phyloP scores from a whole-genome alignment of 2,888 invertebrate genomes.

The Rhagonycha lutea region DNA sequence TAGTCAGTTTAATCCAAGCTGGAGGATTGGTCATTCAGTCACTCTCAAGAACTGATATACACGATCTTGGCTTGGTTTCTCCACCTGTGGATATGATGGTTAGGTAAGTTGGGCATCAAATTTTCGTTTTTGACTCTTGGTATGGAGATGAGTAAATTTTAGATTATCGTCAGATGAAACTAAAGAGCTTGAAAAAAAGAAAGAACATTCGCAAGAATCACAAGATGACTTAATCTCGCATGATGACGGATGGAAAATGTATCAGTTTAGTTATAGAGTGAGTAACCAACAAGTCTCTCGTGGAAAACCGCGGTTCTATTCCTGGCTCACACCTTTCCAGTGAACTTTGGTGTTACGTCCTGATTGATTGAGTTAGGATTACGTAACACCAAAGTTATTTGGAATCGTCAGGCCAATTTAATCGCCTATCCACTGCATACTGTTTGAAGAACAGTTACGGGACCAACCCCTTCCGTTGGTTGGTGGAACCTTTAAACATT shows the following conservation, averaged over 20 bases:
- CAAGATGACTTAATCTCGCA: neutral
- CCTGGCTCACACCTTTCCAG: too few species aligned
- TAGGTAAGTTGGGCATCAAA: conserved; percentile 37
- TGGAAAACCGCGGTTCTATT: too few species aligned
- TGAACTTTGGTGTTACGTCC: neutral
- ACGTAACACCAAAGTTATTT: neutral
- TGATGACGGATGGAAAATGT: conserved; percentile 56
- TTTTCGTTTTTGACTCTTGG: neutral
- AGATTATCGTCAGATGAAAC: neutral
- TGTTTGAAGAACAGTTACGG: too few species aligned
- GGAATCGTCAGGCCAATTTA: too few species aligned
- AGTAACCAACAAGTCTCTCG: too few species aligned
- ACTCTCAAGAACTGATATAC: conserved; percentile 46
- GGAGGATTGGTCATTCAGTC: conserved; percentile 57
- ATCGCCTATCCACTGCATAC: too few species aligned
- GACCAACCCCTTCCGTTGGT: too few species aligned
- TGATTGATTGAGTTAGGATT: neutral
- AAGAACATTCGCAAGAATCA: neutral
- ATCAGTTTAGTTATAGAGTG: conserved; percentile 55
- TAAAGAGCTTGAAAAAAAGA: conserved; percentile 2
- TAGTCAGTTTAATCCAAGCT: conserved; percentile 63
- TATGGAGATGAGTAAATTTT: neutral
- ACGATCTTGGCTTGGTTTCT: conserved; percentile 45
- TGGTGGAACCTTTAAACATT: neutral
- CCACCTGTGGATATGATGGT: conserved; percentile 48